Evolutionary conservation across 2,888 invertebrate species (phyloP).

Genomic region (Proisotoma minuta): DNA sequence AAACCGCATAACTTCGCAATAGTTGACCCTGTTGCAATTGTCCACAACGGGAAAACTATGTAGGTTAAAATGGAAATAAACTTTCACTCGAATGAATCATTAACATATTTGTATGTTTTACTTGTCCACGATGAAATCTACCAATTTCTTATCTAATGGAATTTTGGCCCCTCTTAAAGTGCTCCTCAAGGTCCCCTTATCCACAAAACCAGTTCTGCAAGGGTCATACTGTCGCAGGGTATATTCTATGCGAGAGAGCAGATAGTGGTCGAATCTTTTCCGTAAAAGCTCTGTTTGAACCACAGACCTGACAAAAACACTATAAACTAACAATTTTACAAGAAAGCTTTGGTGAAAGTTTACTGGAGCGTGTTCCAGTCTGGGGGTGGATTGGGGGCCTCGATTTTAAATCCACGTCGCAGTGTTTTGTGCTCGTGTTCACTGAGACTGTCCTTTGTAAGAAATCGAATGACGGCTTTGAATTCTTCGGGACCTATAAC

Average conservation of each 20-base stretch:
- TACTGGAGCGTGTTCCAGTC: conserved; percentile 29
- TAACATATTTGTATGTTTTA: conserved; percentile 10
- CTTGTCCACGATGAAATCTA: conserved; percentile 33
- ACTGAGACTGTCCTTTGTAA: conserved; percentile 21
- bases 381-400: conserved; percentile 46
- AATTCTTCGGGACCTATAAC: conserved; percentile 22
- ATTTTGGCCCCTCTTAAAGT: conserved; percentile 23
- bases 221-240: conserved; percentile 33
- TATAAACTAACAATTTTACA: background rate
- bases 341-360: conserved; percentile 11
- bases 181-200: conserved; percentile 21
- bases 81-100: background rate
- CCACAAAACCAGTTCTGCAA: conserved; percentile 29
- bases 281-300: conserved; percentile 67
- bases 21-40: conserved; percentile 27
- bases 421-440: conserved; percentile 77
- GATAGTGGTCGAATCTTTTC: conserved; percentile 48
- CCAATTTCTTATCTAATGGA: conserved; percentile 20
- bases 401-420: conserved; percentile 65
- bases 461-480: conserved; percentile 2
- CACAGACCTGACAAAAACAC: conserved; percentile 56
- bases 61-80: too few species aligned
- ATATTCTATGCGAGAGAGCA: conserved; percentile 28
- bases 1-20: conserved; percentile 31
- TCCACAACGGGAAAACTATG: conserved; percentile 31